A percentile compares a stretch with the other conserved stretches of the same genome.
Conservation (phyloP, 2,113 vertebrate species). For the Lophius piscatorius region DNA sequence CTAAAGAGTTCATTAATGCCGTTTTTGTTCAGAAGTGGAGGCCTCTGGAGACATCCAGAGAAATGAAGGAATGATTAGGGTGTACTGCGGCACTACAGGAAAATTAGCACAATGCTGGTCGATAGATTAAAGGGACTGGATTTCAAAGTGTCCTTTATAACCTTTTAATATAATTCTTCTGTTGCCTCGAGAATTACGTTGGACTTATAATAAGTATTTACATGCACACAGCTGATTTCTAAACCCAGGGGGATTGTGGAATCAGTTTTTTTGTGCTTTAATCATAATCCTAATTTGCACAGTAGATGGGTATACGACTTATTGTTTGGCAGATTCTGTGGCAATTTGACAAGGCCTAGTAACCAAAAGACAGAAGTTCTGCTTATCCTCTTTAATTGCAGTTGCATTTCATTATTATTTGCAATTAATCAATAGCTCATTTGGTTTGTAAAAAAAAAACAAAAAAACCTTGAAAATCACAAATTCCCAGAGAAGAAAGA, state of each 20-base stretch:
- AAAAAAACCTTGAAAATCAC: too few relatives aligned
- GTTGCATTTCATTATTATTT: too few relatives aligned
- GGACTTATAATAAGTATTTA: constrained; percentile 44
- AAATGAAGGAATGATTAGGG: constrained; percentile 59
- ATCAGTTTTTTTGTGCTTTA: constrained; percentile 34
- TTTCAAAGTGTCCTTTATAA: constrained; percentile 68
- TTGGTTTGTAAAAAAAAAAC: too few relatives aligned
- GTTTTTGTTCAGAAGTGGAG: constrained; percentile 68
- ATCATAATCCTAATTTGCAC: constrained; percentile 35
- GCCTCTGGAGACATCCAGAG: constrained; percentile 56
- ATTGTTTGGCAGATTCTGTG: constrained; percentile 7
- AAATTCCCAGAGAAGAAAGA: too few relatives aligned
- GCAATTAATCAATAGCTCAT: background rate
- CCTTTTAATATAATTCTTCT: constrained; percentile 51
- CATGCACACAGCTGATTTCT: constrained; percentile 32
- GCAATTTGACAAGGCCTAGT: constrained; percentile 8
- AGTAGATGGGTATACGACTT: constrained; percentile 9
- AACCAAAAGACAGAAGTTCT: too few relatives aligned
- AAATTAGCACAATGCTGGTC: constrained; percentile 44
- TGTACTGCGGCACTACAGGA: constrained; percentile 40
- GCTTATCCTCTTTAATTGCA: constrained; percentile 3
- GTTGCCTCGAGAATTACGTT: constrained; percentile 49
- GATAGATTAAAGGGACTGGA: constrained; percentile 60
- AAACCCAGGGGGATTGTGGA: constrained; percentile 18
- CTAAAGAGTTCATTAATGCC: constrained; percentile 75